Evolutionary conservation across 2,797 vertebrate genomes (phyloP).

Genomic region (Cottoperca gobio): DNA sequence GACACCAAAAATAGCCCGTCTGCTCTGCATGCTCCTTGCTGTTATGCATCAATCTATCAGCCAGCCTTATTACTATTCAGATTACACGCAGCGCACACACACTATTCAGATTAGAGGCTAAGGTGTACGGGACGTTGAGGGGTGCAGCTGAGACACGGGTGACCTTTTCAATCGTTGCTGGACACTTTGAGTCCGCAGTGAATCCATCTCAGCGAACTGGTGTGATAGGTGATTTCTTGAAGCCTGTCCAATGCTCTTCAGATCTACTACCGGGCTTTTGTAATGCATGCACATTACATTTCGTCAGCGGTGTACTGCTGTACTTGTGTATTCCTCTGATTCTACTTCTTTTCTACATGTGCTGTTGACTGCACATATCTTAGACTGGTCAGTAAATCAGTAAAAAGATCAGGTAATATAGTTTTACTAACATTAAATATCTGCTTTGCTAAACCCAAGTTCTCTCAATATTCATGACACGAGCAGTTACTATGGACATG

Average conservation of each 20-base stretch:
- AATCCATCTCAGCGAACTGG: conserved; percentile 82
- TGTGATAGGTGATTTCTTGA: conserved; percentile 79
- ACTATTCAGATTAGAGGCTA: conserved; percentile 72
- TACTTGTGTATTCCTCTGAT: conserved; percentile 6
- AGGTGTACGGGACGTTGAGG: conserved; percentile 55
- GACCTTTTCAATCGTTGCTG: conserved; percentile 79
- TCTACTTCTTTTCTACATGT: background rate
- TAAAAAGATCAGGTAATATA: background rate
- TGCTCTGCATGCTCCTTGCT: conserved; percentile 79
- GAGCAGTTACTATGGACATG: background rate
- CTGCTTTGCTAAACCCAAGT: background rate
- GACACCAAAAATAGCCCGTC: conserved; percentile 69
- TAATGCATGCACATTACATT: conserved; percentile 78
- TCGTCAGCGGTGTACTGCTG: conserved; percentile 40
- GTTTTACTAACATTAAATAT: background rate
- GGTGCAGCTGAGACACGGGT: conserved; percentile 57
- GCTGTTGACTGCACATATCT: conserved; percentile 4
- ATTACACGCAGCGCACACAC: conserved; percentile 73
- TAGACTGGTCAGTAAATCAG: background rate
- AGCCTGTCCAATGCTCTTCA: conserved; percentile 60
- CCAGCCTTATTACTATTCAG: conserved; percentile 81
- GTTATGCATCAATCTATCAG: conserved; percentile 88
- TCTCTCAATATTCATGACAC: background rate
- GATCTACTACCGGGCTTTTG: conserved; percentile 60
- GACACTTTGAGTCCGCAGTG: conserved; percentile 78